Evolutionary conservation across 2,113 vertebrate genomes (phyloP), one percentile per base, ranked within the genome.

Genomic region (Epinephelus lanceolatus): DNA sequence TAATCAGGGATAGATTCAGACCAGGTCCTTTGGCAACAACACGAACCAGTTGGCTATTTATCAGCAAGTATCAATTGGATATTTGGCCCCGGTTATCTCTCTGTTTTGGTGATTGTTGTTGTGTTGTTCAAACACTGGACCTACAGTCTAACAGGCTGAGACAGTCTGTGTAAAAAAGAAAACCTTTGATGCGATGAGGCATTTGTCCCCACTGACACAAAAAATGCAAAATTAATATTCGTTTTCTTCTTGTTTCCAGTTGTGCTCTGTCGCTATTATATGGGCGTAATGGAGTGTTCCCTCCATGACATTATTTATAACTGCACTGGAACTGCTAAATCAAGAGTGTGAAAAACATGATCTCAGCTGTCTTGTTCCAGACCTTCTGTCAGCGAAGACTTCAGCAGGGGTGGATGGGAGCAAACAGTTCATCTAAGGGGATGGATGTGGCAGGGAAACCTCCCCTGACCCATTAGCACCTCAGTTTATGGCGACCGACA

Each of bases 31-130:
- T 90, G 88, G 91, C 87, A 69, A 40, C 53, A 47, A 23, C 56
- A 1, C 37, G 11, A 47, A 85, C 67, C 52, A 59, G 42, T 63
- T 84, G 88, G 83, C 76, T 55, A 51, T 89, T 86, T 75, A 83
- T 88, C 81, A 78, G 40, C 62, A 7, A 68, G 84, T 81, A 76
- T 87, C 77, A 77, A 63, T 78, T 73, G 30, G 61, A 80, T 49
- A 23, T 78, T 92, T 90, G 89, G 87, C 85, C 25, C 18, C 13
- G 19, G 61, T 40, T 53, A 1, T 63, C 17, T 18, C 6, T 80
- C 56, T 91, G 90, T 82, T 92, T 90, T 91, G 91, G 90, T 89
- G 91, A 90, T 80, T 89, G 89, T 89, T 88, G 90, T 91, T 86
- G 87, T 89, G 89, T 80, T 88, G 84, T 72, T 37, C 37, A 90